Base-by-base conservation (phyloP, 2,113 vertebrate species). In the Nannospalax galili region DNA sequence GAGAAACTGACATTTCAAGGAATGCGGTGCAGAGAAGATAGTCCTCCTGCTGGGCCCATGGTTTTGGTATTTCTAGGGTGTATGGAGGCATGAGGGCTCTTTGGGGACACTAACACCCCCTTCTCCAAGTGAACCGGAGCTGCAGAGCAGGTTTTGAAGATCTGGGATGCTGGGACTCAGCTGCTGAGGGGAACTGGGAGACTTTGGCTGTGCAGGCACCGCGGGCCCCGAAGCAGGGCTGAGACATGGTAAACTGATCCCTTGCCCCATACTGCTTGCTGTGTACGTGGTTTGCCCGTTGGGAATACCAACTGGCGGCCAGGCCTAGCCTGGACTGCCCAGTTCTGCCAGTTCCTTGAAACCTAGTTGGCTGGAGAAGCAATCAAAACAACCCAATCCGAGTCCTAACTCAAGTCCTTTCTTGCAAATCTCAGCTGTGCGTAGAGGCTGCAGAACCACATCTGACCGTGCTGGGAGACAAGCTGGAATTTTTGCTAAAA, bases 311-410 rank as follows among this genome's bases (percentile, higher is more conserved):
- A 22, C 94, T 94, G 28, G 60, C 89, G 93, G 90, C 65, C 96
- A 97, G 73, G 96, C 96, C 40, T 92, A 94, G 96, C 92, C 96
- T 19, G 86, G 97, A 97, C 97, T 92, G 45, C 98, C 97, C 88
- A 95, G 96, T 98, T 97, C 97, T 97, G 98, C 98, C 97, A 98
- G 98, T 98, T 98, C 97, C 96, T 95, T 97, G 98, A 97, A 98
- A 98, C 97, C 95, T 95, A 97, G 97, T 97, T 98, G 97, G 97
- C 98, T 97, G 97, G 93, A 96, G 93, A 97, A 95, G 85, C 92
- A 93, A 98, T 97, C 97, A 97, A 97, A 98, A 98, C 96, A 91
- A 93, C 81, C 84, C 95, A 96, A 95, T 88, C 89, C 94, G 85
- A 81, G 95, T 95, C 40, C 97, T 92, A 87, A 97, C 98, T 98